phyloP scores from a whole-genome alignment of 1,140 invertebrate genomes.

The Dinothrombium tinctorium region DNA sequence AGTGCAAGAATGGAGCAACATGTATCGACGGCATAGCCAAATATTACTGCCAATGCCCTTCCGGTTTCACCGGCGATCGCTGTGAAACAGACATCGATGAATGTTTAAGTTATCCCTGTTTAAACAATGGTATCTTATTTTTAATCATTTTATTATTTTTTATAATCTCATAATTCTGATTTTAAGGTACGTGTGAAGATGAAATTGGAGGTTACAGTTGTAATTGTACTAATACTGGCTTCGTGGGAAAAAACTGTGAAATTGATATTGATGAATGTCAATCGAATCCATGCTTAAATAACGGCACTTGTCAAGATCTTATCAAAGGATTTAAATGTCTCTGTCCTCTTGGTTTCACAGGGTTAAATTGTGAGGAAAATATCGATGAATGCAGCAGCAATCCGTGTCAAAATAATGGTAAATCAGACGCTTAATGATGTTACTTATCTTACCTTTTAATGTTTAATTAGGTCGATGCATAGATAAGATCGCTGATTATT shows the following conservation, averaged over 20 bases:
- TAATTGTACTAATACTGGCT: constrained; percentile 29
- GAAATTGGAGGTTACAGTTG: constrained; percentile 20
- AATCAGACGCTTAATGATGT: no score
- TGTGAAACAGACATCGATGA: constrained; percentile 46
- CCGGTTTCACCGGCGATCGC: constrained; percentile 11
- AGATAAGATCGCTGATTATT: constrained; percentile 10
- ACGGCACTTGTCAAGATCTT: constrained; percentile 36
- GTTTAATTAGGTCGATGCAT: no score
- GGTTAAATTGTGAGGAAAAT: constrained; percentile 67
- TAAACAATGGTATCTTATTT: constrained; percentile 41
- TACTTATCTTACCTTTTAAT: no score
- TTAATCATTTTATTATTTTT: no score
- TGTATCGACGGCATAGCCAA: constrained; percentile 64
- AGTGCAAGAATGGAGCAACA: constrained; percentile 53
- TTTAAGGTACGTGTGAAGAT: constrained; percentile 5
- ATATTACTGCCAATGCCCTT: constrained; percentile 41
- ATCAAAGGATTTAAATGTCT: constrained; percentile 45
- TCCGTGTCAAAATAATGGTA: constrained; percentile 64
- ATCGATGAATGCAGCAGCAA: constrained; percentile 44
- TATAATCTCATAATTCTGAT: no score
- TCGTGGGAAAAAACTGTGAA: constrained; percentile 14
- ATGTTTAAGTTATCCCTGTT: constrained; percentile 40
- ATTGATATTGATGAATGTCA: constrained; percentile 48
- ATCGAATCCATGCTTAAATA: constrained; percentile 44
- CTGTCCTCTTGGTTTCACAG: constrained; percentile 80